A percentile compares a stretch with the other conserved stretches of the same genome.
These are phyloP conservation scores for Myrmophylax atrothorax DNA, from an alignment of 2,113 vertebrate species.

Conservation along the genomic window DNA sequence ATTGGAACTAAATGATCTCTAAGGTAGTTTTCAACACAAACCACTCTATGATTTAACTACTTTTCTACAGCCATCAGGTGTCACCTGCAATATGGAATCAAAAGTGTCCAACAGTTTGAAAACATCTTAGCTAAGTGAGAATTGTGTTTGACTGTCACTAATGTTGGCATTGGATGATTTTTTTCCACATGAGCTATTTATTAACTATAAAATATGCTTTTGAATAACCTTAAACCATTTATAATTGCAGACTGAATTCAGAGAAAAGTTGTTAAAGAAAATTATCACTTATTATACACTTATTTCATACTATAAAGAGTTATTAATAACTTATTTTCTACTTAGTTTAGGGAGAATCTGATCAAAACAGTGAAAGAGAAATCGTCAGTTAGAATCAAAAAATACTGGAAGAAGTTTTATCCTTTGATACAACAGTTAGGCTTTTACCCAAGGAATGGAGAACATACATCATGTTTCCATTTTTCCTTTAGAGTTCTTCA, in stretches of 20 bases:
- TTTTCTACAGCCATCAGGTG: neutral
- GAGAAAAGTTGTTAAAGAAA: neutral
- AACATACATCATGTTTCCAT: neutral
- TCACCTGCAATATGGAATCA: neutral
- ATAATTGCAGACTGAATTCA: neutral
- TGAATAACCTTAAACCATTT: neutral
- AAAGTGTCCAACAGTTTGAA: neutral
- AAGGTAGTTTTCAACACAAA: neutral
- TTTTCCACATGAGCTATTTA: neutral
- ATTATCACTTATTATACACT: neutral
- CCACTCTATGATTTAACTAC: neutral
- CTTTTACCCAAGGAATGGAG: neutral
- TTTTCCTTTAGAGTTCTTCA: neutral
- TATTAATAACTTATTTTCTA: neutral
- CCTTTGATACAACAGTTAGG: neutral
- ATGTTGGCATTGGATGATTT: neutral
- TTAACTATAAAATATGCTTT: neutral
- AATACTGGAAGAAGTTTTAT: neutral
- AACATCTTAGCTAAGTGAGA: neutral
- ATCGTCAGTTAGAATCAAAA: neutral
- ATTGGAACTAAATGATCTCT: neutral
- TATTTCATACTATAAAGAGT: neutral
- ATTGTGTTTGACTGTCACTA: neutral
- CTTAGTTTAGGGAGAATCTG: neutral
- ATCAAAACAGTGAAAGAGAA: neutral